Evolutionary conservation across 2,888 invertebrate species (phyloP).

Genomic region (Lissonota sp.): DNA sequence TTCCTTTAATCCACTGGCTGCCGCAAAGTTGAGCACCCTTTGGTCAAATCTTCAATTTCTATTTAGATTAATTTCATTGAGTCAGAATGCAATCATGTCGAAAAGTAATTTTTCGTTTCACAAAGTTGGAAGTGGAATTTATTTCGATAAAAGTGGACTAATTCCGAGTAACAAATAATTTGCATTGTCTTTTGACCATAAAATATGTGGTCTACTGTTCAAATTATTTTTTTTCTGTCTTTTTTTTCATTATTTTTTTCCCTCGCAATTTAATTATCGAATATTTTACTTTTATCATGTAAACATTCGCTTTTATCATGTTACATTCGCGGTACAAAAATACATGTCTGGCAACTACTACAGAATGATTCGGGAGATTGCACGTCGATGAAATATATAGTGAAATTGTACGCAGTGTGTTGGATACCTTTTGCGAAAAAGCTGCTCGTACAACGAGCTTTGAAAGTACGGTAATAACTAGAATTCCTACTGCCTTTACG

Average conservation of each 20-base stretch:
- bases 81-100: too few relatives aligned
- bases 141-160: too few relatives aligned
- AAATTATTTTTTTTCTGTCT: background rate
- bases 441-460: background rate
- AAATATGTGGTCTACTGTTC: too few relatives aligned
- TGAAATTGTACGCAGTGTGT: background rate
- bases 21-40: too few relatives aligned
- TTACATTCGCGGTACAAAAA: background rate
- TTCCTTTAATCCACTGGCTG: too few relatives aligned
- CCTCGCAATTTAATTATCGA: constrained; percentile 23
- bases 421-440: constrained; percentile 22
- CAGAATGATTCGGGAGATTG: constrained; percentile 7
- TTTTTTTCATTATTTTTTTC: constrained; percentile 1
- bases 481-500: constrained; percentile 35
- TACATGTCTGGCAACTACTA: background rate
- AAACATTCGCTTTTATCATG: too few relatives aligned
- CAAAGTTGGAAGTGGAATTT: too few relatives aligned
- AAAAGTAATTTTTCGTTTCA: too few relatives aligned
- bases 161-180: too few relatives aligned
- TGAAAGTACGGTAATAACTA: constrained; percentile 32
- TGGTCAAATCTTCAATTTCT: too few relatives aligned
- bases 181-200: too few relatives aligned
- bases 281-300: constrained; percentile 14
- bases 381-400: background rate
- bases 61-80: too few relatives aligned